Evolutionary conservation across 2,797 vertebrate species (phyloP).

Genomic region (Amphiprion clarkii): DNA sequence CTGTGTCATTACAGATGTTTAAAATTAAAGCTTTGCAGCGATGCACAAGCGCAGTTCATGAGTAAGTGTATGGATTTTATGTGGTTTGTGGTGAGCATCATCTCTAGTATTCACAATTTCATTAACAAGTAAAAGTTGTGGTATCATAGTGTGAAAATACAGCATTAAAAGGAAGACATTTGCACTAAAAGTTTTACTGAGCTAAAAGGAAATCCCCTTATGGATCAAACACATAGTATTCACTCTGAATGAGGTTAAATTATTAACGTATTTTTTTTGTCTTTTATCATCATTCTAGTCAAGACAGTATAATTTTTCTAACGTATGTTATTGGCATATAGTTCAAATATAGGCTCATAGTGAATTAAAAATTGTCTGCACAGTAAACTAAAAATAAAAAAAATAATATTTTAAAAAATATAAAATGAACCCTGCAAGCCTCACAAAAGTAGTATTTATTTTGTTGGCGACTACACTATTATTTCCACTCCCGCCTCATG

Average conservation of each 20-base stretch:
- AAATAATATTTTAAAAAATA: too few species aligned
- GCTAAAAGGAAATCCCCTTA: neutral
- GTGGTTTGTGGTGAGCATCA: neutral
- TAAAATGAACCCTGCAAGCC: too few species aligned
- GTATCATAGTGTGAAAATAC: neutral
- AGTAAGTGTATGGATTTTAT: neutral
- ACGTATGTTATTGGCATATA: too few species aligned
- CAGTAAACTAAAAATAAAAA: too few species aligned
- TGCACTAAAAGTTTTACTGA: neutral
- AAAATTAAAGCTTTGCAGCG: conserved; percentile 11
- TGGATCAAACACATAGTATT: neutral
- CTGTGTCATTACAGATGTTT: conserved; percentile 17
- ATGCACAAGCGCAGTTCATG: neutral
- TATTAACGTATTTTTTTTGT: conserved; percentile 1
- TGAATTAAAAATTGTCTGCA: neutral
- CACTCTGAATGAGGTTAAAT: neutral
- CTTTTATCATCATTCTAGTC: neutral
- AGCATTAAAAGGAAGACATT: neutral
- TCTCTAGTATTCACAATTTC: neutral
- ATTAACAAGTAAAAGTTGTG: conserved; percentile 5
- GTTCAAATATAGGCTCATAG: neutral
- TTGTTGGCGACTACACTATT: neutral
- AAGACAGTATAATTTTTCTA: neutral
- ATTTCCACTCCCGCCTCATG: too few species aligned
- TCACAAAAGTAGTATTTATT: neutral